A percentile compares a stretch with the other conserved stretches of the same genome.
Conservation (phyloP, 2,113 vertebrate genomes). For the Kobus ellipsiprymnus region DNA sequence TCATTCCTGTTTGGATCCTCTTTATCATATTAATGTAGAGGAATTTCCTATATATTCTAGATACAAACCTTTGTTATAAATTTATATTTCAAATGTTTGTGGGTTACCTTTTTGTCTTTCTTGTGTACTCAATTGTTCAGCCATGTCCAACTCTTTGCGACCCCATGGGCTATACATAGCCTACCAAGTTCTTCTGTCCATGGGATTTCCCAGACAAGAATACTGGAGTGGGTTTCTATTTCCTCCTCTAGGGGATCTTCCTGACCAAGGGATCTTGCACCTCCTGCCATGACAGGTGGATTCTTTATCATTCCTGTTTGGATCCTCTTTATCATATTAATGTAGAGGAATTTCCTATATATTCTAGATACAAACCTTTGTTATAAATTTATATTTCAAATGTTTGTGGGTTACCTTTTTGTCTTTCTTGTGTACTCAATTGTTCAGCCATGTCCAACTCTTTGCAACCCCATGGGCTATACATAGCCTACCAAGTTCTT, state of each 20-base stretch:
- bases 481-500: background rate
- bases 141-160: background rate
- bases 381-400: too few species aligned
- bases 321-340: too few species aligned
- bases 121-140: background rate
- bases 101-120: background rate
- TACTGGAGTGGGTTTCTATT: background rate
- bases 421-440: background rate
- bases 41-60: background rate
- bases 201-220: background rate
- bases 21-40: too few species aligned
- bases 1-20: background rate
- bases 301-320: background rate
- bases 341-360: background rate
- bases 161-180: background rate
- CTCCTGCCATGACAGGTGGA: too few species aligned
- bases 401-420: background rate
- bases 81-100: too few species aligned
- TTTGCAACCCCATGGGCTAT: background rate
- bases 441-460: background rate
- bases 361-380: background rate
- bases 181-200: background rate
- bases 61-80: background rate
- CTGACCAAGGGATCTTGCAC: background rate
- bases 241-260: background rate